Base-by-base conservation (phyloP, 2,113 vertebrate genomes). In the Charina bottae region DNA sequence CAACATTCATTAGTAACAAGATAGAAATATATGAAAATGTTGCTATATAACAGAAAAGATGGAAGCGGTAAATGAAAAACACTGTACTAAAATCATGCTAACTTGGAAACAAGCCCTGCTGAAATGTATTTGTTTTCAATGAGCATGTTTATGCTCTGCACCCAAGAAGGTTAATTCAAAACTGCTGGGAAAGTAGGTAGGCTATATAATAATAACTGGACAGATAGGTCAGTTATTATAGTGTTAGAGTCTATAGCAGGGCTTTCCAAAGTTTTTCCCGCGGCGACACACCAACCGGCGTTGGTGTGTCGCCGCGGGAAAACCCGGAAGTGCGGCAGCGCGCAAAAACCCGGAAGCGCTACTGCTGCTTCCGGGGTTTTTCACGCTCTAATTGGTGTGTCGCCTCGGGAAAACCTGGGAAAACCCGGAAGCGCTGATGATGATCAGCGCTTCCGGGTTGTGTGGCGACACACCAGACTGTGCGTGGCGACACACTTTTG, bases 51-150 rank as follows among this genome's bases (percentile, higher is more conserved):
- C 0, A 53, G 72, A 0, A 54, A 10, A 0, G 59, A 37, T 78
- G 33, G 6, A 78, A 78, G n/a, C 19, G 33, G 37, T 78, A 78
- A 72, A 78, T 78, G 68, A 78, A 78, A 37, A 78, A 78, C 33
- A 78, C 6, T 37, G 55, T 0, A 1, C 4, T 93, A 85, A 4
- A 64, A 53, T 78, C 15, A 2, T 1, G 8, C 21, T 49, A 49
- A n/a, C 9, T 13, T 6, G 33, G 83, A 56, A 68, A 56, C 1
- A 26, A 53, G 42, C 28, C 64, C 53, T 84, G 11, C 37, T 88
- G 24, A 91, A 87, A 78, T 37, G 4, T 59, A 59, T 91, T 83
- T 83, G 10, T 88, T 88, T 88, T 19, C 55, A 90, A 53, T 19
- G 24, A 33, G 24, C 19, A 72, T 91, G 90, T 33, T 72, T 68